Conservation (phyloP, 2,113 vertebrate species). For the Pelodiscus sinensis region DNA sequence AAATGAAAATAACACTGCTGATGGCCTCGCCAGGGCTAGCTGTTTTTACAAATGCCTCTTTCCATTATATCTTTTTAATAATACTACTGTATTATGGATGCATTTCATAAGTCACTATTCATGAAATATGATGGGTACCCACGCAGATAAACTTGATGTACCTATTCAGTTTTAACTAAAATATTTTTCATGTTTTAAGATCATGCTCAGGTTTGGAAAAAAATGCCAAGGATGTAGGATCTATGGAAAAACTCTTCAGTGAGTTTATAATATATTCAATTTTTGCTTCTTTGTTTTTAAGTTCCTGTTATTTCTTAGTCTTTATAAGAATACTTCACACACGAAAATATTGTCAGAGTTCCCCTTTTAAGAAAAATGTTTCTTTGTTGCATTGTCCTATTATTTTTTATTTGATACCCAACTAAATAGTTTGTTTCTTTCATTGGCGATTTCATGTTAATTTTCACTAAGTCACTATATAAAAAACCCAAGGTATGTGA, state of each 20-base stretch:
- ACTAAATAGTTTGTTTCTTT: neutral
- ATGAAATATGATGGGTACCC: constrained; percentile 70
- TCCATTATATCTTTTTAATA: constrained; percentile 29
- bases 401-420: neutral
- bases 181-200: constrained; percentile 73
- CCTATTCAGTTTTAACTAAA: constrained; percentile 67
- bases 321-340: neutral
- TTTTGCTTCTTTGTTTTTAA: neutral
- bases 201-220: constrained; percentile 41
- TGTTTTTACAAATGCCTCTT: constrained; percentile 33
- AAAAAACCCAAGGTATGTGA: neutral
- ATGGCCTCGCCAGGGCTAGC: constrained; percentile 37
- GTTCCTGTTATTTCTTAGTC: constrained; percentile 44
- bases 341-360: neutral
- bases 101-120: constrained; percentile 70
- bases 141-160: constrained; percentile 60
- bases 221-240: constrained; percentile 39
- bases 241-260: constrained; percentile 18
- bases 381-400: neutral
- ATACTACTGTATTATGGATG: constrained; percentile 65
- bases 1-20: constrained; percentile 9
- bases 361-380: neutral
- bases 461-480: neutral
- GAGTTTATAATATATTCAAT: constrained; percentile 47
- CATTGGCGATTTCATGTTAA: neutral